phyloP scores from a whole-genome alignment of 2,888 invertebrate genomes.

The Polylopha cassiicola region DNA sequence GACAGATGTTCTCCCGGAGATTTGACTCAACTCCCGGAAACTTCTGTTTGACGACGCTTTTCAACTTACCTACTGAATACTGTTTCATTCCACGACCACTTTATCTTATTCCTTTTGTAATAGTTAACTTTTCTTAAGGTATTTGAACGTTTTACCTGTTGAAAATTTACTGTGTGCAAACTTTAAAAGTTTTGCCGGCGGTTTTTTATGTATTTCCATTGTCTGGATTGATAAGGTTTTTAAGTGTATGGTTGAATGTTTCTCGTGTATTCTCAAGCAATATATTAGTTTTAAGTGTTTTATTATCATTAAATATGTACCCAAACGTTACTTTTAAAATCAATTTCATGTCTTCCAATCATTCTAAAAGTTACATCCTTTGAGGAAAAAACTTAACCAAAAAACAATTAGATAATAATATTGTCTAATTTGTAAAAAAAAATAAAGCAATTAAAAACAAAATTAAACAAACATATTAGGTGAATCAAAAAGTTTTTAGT shows the following conservation, averaged over 20 bases:
- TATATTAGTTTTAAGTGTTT: conserved; percentile 26
- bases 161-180: conserved; percentile 9
- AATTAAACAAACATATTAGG: too few relatives aligned
- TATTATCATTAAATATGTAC: too few relatives aligned
- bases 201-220: conserved; percentile 15
- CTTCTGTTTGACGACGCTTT: conserved; percentile 51
- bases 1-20: conserved; percentile 59
- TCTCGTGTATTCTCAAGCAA: conserved; percentile 62
- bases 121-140: conserved; percentile 34
- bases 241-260: conserved; percentile 3
- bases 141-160: conserved; percentile 19
- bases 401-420: too few relatives aligned
- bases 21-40: conserved; percentile 49
- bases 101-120: conserved; percentile 34
- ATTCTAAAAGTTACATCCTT: too few relatives aligned
- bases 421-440: too few relatives aligned
- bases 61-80: conserved; percentile 40
- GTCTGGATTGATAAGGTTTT: conserved; percentile 3
- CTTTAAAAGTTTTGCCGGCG: conserved; percentile 9
- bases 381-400: too few relatives aligned
- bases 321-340: conserved; percentile 1
- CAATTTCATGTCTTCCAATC: too few relatives aligned
- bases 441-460: too few relatives aligned
- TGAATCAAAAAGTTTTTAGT: too few relatives aligned
- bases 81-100: conserved; percentile 39